These are phyloP conservation scores for Achlya flavicornis DNA, from an alignment of 2,888 invertebrate species.

Conservation along the genomic window DNA sequence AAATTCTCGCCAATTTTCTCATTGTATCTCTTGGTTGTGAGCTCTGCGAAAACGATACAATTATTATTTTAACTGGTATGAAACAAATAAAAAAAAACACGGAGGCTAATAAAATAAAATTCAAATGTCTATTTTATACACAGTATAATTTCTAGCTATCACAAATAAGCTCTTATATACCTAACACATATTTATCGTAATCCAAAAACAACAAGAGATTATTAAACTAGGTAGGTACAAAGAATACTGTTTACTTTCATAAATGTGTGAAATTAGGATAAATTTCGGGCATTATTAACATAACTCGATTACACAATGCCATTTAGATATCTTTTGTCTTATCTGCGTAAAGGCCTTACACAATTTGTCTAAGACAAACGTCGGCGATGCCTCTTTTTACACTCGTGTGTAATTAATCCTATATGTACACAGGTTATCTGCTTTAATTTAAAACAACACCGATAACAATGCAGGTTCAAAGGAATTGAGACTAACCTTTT, in stretches of 20 bases:
- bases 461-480: constrained; percentile 52
- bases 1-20: too few species aligned
- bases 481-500: constrained; percentile 43
- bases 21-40: too few species aligned
- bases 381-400: constrained; percentile 36
- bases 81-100: too few species aligned
- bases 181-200: not conserved
- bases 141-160: too few species aligned
- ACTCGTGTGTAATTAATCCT: constrained; percentile 40
- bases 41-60: too few species aligned
- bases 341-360: constrained; percentile 33
- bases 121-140: too few species aligned
- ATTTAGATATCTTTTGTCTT: constrained; percentile 39
- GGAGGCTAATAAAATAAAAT: too few species aligned
- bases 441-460: constrained; percentile 53
- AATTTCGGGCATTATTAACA: constrained; percentile 14
- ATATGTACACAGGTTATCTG: constrained; percentile 37
- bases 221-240: constrained; percentile 1
- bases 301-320: constrained; percentile 44
- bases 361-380: constrained; percentile 49
- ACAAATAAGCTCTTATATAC: too few species aligned
- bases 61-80: too few species aligned
- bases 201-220: constrained; percentile 7
- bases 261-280: constrained; percentile 12
- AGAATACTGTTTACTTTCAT: constrained; percentile 3